Base-by-base conservation (phyloP, 2,113 vertebrate genomes). In the Protomyctophum bolini region DNA sequence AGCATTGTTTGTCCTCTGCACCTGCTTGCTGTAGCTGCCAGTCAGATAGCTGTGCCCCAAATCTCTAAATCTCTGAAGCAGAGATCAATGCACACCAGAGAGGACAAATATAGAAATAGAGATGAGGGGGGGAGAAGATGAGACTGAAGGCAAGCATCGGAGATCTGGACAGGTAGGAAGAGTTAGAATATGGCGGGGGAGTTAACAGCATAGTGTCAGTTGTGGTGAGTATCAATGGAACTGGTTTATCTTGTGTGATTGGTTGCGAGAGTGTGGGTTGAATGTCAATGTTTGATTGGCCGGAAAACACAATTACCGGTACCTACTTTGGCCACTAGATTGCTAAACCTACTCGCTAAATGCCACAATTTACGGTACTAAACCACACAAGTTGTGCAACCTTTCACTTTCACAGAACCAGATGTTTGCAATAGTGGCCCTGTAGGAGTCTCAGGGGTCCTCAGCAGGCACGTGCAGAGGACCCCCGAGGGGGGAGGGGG, bases 21-120 rank as follows among this genome's bases (percentile, higher is more conserved):
- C 87, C 89, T 89, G 88, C 76, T 8, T n/a, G 59, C 79, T 82
- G 57, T 73, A 85, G 73, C 74, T 89, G 90, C 83, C 84, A 88
- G 83, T 80, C 71, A 83, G 69, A 80, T 82, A 72, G 50, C 73
- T 63, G 66, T 75, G 87, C 74, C 76, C 82, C 60, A 76, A 81
- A 88, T 87, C 84, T 86, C 69, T 80, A 86, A 83, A 88, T 86
- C 86, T 78, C 71, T 73, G 77, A 83, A 85, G 74, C 73, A 60
- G 76, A 87, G 81, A 89, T 90, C 87, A 80, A 76, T 82, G 77
- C 68, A 66, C 77, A 75, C 70, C 45, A 45, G 59, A 78, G 81
- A 89, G 79, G 79, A 86, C 81, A 90, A 87, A 90, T 75, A 87
- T 65, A 75, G 68, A 62, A 10, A 79, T 69, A 55, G 76, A 8